These are phyloP conservation scores for Leptopterna dolabrata DNA, from an alignment of 2,888 invertebrate species.

Conservation along the genomic window DNA sequence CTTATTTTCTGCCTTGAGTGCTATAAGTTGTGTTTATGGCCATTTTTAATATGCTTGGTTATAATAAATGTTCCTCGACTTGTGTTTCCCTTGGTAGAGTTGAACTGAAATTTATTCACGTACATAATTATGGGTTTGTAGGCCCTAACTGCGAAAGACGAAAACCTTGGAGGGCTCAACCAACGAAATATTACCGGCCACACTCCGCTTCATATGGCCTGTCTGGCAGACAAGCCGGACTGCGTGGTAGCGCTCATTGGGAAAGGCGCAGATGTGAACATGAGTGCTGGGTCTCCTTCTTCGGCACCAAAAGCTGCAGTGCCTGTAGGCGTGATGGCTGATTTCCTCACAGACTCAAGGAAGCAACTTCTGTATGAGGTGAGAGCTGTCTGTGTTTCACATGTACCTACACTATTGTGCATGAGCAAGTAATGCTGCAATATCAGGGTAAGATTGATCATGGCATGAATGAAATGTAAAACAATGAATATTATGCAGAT, in stretches of 20 bases:
- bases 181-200: slow-evolving; percentile 83
- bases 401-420: too few species aligned
- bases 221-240: slow-evolving; percentile 84
- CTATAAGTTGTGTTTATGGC: too few species aligned
- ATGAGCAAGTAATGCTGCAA: too few species aligned
- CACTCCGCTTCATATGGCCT: slow-evolving; percentile 88
- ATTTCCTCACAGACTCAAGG: slow-evolving; percentile 73
- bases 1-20: too few species aligned
- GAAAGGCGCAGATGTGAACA: slow-evolving; percentile 84
- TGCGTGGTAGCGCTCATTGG: slow-evolving; percentile 86
- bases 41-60: too few species aligned
- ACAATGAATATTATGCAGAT: too few species aligned
- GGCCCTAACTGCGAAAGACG: slow-evolving; percentile 66
- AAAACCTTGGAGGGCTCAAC: slow-evolving; percentile 70
- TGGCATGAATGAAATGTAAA: too few species aligned
- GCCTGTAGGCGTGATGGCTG: slow-evolving; percentile 77
- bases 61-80: too few species aligned
- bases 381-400: neutral
- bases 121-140: slow-evolving; percentile 59
- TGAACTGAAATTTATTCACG: neutral
- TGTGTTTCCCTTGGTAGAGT: too few species aligned
- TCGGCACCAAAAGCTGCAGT: neutral
- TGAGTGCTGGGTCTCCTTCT: slow-evolving; percentile 60
- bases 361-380: slow-evolving; percentile 22
- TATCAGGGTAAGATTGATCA: too few species aligned